Evolutionary conservation across 2,113 vertebrate species (phyloP).

Genomic region (Tyto alba): DNA sequence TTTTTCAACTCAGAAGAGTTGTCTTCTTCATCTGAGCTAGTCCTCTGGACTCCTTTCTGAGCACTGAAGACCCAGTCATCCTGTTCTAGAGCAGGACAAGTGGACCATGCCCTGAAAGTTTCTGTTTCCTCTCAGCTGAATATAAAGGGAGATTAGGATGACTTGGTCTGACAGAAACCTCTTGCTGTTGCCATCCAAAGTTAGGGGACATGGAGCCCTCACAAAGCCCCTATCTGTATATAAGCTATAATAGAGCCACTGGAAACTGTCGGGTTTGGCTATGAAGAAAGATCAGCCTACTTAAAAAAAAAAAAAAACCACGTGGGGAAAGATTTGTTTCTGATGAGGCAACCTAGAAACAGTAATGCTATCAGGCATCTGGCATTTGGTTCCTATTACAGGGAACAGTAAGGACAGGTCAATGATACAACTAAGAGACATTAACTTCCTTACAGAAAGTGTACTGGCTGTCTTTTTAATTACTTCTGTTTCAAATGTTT

Average conservation of each 20-base stretch:
- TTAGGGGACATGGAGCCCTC: background rate
- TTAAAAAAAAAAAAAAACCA: background rate
- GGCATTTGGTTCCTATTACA: background rate
- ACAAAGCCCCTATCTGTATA: background rate
- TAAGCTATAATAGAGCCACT: background rate
- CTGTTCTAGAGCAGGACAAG: background rate
- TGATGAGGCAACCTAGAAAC: background rate
- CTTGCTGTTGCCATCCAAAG: background rate
- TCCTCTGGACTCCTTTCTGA: background rate
- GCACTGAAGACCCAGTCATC: background rate
- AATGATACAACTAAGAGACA: background rate
- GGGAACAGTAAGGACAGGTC: background rate
- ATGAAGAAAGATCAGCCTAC: background rate
- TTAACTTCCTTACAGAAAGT: slow-evolving; percentile 6
- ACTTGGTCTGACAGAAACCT: background rate
- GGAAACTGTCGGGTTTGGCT: background rate
- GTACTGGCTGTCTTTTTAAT: background rate
- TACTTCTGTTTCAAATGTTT: background rate
- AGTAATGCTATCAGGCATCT: background rate
- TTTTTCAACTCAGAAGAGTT: background rate
- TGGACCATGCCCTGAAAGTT: background rate
- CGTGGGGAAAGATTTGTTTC: background rate
- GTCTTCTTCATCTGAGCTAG: background rate
- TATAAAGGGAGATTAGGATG: background rate
- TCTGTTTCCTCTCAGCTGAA: background rate